These are phyloP conservation scores for Thalassophryne amazonica DNA, from an alignment of 2,797 vertebrate genomes.

Conservation along the genomic window DNA sequence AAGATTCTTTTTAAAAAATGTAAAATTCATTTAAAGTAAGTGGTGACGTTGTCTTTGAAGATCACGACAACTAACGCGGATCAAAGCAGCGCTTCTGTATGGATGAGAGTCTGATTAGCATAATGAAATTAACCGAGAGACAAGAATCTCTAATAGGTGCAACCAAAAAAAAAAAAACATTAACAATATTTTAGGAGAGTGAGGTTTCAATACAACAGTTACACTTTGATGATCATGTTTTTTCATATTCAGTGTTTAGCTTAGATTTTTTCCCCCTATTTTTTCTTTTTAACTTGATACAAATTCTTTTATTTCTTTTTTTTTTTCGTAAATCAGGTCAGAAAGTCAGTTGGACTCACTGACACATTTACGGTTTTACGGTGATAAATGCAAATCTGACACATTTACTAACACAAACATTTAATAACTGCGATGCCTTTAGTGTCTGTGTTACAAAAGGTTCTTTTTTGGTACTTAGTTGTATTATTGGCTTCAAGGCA, in stretches of 20 bases:
- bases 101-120: conserved; percentile 99
- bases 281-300: conserved; percentile 41
- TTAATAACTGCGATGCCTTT: too few species aligned
- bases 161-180: conserved; percentile 85
- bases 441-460: too few species aligned
- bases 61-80: conserved; percentile 98
- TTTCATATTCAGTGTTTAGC: conserved; percentile 66
- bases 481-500: too few species aligned
- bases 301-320: conserved; percentile 63
- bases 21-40: conserved; percentile 99
- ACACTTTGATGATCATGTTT: conserved; percentile 94
- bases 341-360: conserved; percentile 70
- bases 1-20: conserved; percentile 97
- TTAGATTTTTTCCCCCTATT: background rate
- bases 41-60: conserved; percentile 99
- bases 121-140: conserved; percentile 99
- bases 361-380: conserved; percentile 75
- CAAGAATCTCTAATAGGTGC: conserved; percentile 99
- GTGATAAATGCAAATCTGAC: conserved; percentile 71
- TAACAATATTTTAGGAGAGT: conserved; percentile 99
- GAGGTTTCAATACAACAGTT: conserved; percentile 99
- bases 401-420: too few species aligned
- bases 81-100: conserved; percentile 98
- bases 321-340: conserved; percentile 58
- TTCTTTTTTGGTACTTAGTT: too few species aligned